phyloP scores from a whole-genome alignment of 2,113 vertebrate species.

The Crocuta crocuta region DNA sequence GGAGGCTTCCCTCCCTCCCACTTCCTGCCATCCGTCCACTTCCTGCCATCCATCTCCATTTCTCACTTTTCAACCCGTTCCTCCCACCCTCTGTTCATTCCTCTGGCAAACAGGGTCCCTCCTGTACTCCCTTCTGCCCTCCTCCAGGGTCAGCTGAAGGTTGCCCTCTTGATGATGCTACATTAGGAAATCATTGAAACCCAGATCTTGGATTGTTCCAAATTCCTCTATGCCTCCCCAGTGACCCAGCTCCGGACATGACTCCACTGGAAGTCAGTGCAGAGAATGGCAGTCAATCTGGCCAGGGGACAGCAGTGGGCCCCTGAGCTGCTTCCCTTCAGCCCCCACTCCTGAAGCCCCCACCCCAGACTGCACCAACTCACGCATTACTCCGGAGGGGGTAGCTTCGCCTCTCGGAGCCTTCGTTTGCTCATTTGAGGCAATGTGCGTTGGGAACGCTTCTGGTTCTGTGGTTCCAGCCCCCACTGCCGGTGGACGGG shows the following conservation, averaged over 20 bases:
- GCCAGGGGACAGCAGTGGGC: neutral
- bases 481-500: neutral
- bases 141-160: conserved; percentile 38
- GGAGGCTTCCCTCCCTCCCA: conserved; percentile 65
- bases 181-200: conserved; percentile 39
- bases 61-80: neutral
- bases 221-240: conserved; percentile 54
- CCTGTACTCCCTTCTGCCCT: conserved; percentile 31
- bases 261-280: conserved; percentile 58
- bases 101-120: conserved; percentile 29
- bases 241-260: conserved; percentile 59
- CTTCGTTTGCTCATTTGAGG: neutral
- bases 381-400: neutral
- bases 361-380: neutral
- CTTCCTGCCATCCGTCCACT: conserved; percentile 74
- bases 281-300: neutral
- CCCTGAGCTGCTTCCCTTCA: neutral
- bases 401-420: neutral
- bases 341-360: neutral
- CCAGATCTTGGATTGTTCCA: conserved; percentile 55
- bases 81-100: conserved; percentile 14
- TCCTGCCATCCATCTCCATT: conserved; percentile 73
- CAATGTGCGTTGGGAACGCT: neutral
- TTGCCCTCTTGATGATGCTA: conserved; percentile 18
- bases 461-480: neutral